Evolutionary conservation across 2,113 vertebrate genomes (phyloP).

Genomic region (Phoenicopterus ruber): DNA sequence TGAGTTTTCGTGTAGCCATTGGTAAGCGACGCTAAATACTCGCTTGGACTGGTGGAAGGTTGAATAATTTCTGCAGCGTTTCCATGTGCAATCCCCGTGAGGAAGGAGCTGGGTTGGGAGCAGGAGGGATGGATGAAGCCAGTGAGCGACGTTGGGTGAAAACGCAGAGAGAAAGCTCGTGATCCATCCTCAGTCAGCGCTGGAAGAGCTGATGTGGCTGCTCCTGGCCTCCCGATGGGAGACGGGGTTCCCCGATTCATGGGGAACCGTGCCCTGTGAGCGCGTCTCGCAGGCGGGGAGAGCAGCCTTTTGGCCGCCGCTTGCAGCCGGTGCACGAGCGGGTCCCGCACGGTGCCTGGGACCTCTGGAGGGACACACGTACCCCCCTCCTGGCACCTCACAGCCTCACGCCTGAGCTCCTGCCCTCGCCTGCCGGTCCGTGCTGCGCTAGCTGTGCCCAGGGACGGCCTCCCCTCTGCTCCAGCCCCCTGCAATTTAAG

Average conservation of each 20-base stretch:
- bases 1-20: neutral
- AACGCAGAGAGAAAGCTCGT: neutral
- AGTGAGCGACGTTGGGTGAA: neutral
- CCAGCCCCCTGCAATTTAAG: neutral
- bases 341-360: neutral
- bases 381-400: neutral
- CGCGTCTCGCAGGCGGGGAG: rapidly evolving
- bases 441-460: neutral
- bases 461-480: neutral
- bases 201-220: neutral
- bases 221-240: neutral
- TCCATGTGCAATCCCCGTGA: rapidly evolving
- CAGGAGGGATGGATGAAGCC: neutral
- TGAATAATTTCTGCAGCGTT: neutral
- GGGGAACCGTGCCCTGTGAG: neutral
- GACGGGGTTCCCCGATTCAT: neutral
- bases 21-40: neutral
- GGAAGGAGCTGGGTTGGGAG: neutral
- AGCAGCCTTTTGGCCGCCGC: neutral
- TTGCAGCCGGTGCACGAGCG: neutral
- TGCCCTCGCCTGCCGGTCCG: neutral
- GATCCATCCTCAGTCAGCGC: neutral
- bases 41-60: neutral
- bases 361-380: neutral
- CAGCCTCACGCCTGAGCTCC: neutral